Conservation (phyloP, 1,140 invertebrate genomes). For the Drosophila mojavensis region DNA sequence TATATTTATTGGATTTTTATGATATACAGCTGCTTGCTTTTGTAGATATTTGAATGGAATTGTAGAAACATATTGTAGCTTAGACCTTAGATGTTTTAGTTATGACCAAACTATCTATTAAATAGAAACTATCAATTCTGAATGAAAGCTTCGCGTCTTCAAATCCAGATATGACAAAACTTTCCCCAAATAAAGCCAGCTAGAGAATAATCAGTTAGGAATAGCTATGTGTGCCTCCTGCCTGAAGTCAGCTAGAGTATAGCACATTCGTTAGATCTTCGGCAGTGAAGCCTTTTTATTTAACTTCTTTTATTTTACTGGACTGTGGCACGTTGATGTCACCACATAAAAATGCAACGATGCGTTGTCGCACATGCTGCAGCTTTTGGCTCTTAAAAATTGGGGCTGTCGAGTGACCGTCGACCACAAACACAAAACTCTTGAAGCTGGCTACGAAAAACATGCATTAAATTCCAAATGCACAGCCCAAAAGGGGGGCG, state of each 20-base stretch:
- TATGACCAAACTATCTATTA: no score
- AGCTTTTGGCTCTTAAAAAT: constrained; percentile 56
- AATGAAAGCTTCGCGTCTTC: no score
- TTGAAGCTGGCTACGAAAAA: constrained; percentile 25
- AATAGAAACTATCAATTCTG: no score
- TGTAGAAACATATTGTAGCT: no score
- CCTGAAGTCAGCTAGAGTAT: background rate
- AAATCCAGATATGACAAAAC: no score
- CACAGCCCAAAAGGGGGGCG: background rate
- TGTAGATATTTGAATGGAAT: background rate
- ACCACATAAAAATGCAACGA: constrained; percentile 59
- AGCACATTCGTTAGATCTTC: background rate
- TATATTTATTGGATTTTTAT: background rate
- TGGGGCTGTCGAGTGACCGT: constrained; percentile 50
- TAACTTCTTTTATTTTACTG: constrained; percentile 26
- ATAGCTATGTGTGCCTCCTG: no score
- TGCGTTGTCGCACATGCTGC: constrained; percentile 55
- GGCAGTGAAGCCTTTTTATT: background rate
- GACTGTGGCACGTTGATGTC: constrained; percentile 54
- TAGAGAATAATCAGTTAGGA: no score
- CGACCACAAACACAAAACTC: constrained; percentile 50
- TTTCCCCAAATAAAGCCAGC: no score
- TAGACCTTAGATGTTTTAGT: no score
- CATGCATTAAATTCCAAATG: constrained; percentile 44
- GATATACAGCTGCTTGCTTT: no score